Conservation (phyloP, 2,113 vertebrate genomes). For the Aegotheles bennettii region DNA sequence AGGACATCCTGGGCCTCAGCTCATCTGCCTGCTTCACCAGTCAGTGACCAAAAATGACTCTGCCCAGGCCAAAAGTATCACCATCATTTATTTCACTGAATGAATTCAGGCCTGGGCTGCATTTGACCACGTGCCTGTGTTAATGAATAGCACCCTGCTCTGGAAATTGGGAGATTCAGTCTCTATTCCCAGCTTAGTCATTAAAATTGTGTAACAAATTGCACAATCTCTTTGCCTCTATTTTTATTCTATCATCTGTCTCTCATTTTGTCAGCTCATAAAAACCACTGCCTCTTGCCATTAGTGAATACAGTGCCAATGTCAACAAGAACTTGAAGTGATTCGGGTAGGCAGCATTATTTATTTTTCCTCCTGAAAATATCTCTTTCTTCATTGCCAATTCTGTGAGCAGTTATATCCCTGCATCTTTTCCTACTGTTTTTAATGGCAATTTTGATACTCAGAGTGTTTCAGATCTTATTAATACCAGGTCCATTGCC, state of each 20-base stretch:
- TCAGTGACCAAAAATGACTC: background rate
- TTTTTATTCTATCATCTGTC: conserved; percentile 43
- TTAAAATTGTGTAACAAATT: conserved; percentile 36
- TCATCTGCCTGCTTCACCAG: background rate
- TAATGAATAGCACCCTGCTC: background rate
- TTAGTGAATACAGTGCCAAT: background rate
- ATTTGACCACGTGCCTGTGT: background rate
- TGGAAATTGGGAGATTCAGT: background rate
- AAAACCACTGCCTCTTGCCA: background rate
- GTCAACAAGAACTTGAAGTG: conserved; percentile 15
- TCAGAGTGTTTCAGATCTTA: background rate
- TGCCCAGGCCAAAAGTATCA: background rate
- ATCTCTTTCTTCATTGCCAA: background rate
- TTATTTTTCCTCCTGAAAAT: background rate
- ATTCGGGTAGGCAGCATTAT: background rate
- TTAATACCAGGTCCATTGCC: rapidly evolving
- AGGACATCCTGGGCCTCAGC: background rate
- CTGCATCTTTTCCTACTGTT: background rate
- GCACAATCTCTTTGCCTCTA: background rate
- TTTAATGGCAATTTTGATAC: background rate
- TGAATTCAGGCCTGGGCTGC: background rate
- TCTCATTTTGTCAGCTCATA: conserved; percentile 30
- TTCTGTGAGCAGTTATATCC: background rate
- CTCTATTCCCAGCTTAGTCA: background rate
- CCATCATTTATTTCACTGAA: background rate